Evolutionary conservation across 2,797 vertebrate species (phyloP).

Genomic region (Danio choprae): DNA sequence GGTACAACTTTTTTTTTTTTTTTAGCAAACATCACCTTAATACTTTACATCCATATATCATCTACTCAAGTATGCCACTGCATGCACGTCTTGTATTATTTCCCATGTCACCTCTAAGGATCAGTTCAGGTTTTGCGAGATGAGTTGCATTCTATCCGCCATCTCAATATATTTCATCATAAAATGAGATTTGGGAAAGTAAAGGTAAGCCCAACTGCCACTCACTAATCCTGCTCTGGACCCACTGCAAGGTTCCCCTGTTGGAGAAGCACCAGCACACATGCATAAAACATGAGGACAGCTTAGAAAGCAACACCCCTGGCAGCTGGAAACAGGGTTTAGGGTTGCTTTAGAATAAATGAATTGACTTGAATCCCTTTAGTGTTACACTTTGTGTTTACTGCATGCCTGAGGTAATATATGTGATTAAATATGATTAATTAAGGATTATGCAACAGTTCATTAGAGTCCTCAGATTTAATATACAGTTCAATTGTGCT

Average conservation of each 20-base stretch:
- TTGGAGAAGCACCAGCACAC: slow-evolving; percentile 45
- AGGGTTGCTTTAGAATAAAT: slow-evolving; percentile 21
- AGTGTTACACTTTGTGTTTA: not conserved
- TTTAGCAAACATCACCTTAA: slow-evolving; percentile 9
- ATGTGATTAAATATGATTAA: slow-evolving; percentile 18
- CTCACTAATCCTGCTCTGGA: slow-evolving; percentile 46
- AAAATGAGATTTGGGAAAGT: slow-evolving; percentile 50
- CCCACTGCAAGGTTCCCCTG: slow-evolving; percentile 47
- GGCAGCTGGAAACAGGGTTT: slow-evolving; percentile 50
- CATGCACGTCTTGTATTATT: slow-evolving; percentile 15
- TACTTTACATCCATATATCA: not conserved
- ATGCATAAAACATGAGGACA: slow-evolving; percentile 52
- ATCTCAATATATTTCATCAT: slow-evolving; percentile 47
- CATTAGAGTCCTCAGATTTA: not conserved
- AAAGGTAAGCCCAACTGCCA: slow-evolving; percentile 51
- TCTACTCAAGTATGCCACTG: slow-evolving; percentile 17
- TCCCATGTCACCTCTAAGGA: slow-evolving; percentile 9
- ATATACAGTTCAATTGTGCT: not conserved
- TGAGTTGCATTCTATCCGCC: not conserved
- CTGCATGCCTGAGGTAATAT: slow-evolving; percentile 4
- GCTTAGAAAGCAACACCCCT: slow-evolving; percentile 48
- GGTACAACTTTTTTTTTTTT: not conserved
- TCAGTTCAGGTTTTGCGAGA: slow-evolving; percentile 27
- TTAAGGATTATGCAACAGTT: slow-evolving; percentile 2
- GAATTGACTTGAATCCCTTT: slow-evolving; percentile 1